These are phyloP conservation scores for Streptopelia turtur DNA, from an alignment of 2,797 vertebrate species.

Conservation along the genomic window DNA sequence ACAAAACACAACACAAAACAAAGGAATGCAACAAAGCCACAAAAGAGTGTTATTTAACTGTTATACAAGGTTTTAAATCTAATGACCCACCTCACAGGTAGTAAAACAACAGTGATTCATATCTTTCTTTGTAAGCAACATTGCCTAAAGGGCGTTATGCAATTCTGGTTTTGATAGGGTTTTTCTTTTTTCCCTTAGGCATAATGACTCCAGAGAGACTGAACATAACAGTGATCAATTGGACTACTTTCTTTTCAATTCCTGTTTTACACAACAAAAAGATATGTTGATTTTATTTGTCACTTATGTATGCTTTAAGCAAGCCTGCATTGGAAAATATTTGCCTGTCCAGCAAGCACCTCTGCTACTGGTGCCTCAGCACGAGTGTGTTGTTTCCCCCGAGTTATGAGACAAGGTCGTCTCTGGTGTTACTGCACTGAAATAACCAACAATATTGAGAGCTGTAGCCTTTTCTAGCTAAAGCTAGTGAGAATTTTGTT, in stretches of 20 bases:
- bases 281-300: not conserved
- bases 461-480: not conserved
- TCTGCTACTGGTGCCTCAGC: not conserved
- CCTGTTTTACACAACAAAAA: slow-evolving; percentile 51
- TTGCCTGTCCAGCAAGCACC: not conserved
- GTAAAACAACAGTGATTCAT: slow-evolving; percentile 24
- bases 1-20: no score
- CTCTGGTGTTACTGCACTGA: not conserved
- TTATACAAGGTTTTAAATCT: slow-evolving; percentile 24
- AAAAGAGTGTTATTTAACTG: not conserved
- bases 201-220: slow-evolving; percentile 70
- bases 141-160: not conserved
- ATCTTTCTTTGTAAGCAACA: slow-evolving; percentile 31
- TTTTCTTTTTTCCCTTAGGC: slow-evolving; percentile 52
- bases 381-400: not conserved
- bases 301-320: slow-evolving; percentile 27
- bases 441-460: not conserved
- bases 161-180: slow-evolving; percentile 17
- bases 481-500: slow-evolving; percentile 35
- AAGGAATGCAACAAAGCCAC: no score
- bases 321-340: slow-evolving; percentile 21
- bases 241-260: slow-evolving; percentile 66
- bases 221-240: slow-evolving; percentile 68
- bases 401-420: not conserved
- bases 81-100: not conserved